Percentiles rank a stretch among this genome's conserved stretches.
These are phyloP conservation scores for Coenonympha arcania DNA, from an alignment of 2,888 invertebrate genomes.

Conservation along the genomic window DNA sequence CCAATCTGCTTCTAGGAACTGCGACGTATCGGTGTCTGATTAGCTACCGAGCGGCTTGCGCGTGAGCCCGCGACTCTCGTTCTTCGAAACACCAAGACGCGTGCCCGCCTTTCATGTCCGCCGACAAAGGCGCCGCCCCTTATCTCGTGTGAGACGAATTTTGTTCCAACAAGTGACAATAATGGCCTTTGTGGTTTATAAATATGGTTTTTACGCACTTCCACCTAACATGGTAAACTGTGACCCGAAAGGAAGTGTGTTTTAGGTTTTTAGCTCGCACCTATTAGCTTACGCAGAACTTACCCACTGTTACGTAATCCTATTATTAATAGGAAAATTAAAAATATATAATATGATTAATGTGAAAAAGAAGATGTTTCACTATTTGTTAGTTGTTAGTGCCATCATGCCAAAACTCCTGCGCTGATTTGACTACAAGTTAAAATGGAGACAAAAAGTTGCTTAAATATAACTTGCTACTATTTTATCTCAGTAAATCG, in stretches of 20 bases:
- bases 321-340: too few species aligned
- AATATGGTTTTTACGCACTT: slow-evolving; percentile 46
- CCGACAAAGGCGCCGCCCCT: slow-evolving; percentile 68
- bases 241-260: slow-evolving; percentile 22
- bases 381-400: too few species aligned
- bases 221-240: slow-evolving; percentile 28
- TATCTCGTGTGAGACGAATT: slow-evolving; percentile 63
- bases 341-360: too few species aligned
- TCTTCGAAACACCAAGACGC: slow-evolving; percentile 58
- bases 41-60: slow-evolving; percentile 37
- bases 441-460: too few species aligned
- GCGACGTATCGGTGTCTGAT: slow-evolving; percentile 56
- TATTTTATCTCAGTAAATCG: too few species aligned
- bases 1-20: slow-evolving; percentile 43
- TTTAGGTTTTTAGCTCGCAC: slow-evolving; percentile 2
- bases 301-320: background rate
- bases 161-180: slow-evolving; percentile 66
- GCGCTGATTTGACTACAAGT: too few species aligned
- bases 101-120: slow-evolving; percentile 50
- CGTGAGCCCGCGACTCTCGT: slow-evolving; percentile 53
- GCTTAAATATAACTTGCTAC: too few species aligned
- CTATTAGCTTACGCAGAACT: slow-evolving; percentile 5
- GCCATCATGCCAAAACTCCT: too few species aligned
- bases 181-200: slow-evolving; percentile 64
- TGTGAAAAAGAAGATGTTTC: too few species aligned